A percentile compares a stretch with the other conserved stretches of the same genome.
phyloP scores from a whole-genome alignment of 2,888 invertebrate genomes.

The Anthoptus insignis region DNA sequence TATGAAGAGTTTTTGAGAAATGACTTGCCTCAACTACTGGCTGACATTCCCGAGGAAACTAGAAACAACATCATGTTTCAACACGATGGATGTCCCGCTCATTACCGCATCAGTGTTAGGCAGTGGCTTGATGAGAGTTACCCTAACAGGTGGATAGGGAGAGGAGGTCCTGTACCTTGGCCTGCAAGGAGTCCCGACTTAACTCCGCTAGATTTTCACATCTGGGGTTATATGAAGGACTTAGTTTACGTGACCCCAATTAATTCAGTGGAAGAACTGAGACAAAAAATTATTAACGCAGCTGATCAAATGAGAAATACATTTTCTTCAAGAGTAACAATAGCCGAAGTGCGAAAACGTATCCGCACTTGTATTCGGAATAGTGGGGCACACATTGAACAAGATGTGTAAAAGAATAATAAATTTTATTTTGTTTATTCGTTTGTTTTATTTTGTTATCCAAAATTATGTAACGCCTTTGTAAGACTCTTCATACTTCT shows the following conservation, averaged over 20 bases:
- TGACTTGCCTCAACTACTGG: background rate
- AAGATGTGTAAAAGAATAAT: background rate
- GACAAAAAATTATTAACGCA: background rate
- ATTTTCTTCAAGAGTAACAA: background rate
- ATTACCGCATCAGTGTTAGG: constrained; percentile 3
- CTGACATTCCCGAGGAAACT: background rate
- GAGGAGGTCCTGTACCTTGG: constrained; percentile 28
- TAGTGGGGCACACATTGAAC: background rate
- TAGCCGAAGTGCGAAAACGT: background rate
- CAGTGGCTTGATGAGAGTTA: constrained; percentile 21
- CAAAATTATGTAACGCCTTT: background rate
- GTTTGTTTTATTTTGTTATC: background rate
- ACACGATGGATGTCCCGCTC: background rate
- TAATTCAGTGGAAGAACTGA: constrained; percentile 3
- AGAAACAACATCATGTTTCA: background rate
- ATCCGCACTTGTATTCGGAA: constrained; percentile 2
- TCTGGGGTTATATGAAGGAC: constrained; percentile 10
- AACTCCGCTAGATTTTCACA: constrained; percentile 9
- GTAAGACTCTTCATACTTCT: no score
- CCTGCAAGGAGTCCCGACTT: constrained; percentile 28
- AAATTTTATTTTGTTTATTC: background rate
- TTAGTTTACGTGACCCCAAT: constrained; percentile 8
- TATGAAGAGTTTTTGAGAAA: background rate
- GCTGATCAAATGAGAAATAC: constrained; percentile 1
- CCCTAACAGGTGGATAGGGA: constrained; percentile 24